Conservation (phyloP, 92 coral and sea anemone species). For the Bergia sp. region DNA sequence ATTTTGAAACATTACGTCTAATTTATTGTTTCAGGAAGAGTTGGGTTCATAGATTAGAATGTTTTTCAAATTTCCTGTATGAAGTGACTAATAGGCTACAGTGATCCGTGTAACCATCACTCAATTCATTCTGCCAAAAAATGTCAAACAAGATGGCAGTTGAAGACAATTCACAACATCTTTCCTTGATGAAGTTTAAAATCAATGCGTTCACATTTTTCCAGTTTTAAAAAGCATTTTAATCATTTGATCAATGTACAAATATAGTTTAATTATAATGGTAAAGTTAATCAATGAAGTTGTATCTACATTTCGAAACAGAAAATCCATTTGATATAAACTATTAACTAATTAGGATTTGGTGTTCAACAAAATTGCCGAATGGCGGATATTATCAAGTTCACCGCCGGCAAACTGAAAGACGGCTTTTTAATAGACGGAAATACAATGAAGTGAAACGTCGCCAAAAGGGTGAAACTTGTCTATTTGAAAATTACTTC, state of each 20-base stretch:
- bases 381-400: neutral
- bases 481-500: neutral
- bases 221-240: constrained; percentile 19
- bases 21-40: neutral
- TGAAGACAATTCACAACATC: neutral
- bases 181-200: constrained; percentile 1
- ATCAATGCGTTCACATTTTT: neutral
- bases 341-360: constrained; percentile 4
- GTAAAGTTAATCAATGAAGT: constrained; percentile 22
- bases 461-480: constrained; percentile 12
- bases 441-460: neutral
- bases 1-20: neutral
- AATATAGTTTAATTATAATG: neutral
- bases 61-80: constrained; percentile 3
- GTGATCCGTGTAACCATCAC: neutral
- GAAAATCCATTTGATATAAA: constrained; percentile 13
- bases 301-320: constrained; percentile 35
- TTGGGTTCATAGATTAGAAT: neutral
- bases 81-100: neutral
- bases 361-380: neutral
- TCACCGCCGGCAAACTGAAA: neutral
- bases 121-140: neutral
- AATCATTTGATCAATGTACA: constrained; percentile 29
- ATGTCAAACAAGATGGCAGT: constrained; percentile 1
- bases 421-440: constrained; percentile 25